These are phyloP conservation scores for Gortyna flavago DNA, from an alignment of 2,888 invertebrate genomes.

Conservation along the genomic window DNA sequence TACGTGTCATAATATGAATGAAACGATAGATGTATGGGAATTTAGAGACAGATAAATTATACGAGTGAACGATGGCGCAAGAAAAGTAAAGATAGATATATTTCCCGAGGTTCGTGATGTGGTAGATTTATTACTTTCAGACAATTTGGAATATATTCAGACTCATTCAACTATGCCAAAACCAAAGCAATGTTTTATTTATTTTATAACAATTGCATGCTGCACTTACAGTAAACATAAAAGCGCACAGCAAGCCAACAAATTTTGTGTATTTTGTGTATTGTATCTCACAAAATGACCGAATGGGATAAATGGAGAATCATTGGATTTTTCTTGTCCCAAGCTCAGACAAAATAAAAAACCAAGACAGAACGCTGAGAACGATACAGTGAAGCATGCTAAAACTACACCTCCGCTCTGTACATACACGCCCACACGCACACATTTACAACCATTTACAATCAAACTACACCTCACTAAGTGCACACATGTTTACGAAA, in stretches of 20 bases:
- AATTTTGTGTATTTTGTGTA: no score
- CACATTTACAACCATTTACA: no score
- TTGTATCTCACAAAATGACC: neutral
- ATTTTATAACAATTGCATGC: no score
- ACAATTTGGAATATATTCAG: slow-evolving; percentile 10
- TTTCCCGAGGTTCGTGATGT: slow-evolving; percentile 7
- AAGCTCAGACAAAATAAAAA: no score
- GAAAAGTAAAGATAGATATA: slow-evolving; percentile 14
- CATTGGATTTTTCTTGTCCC: slow-evolving; percentile 26
- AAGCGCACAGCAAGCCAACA: no score
- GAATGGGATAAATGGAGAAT: slow-evolving; percentile 22
- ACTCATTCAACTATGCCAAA: slow-evolving; percentile 9
- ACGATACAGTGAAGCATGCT: no score
- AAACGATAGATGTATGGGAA: slow-evolving; percentile 16
- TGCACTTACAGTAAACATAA: no score
- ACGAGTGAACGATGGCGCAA: neutral
- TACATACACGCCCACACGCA: no score
- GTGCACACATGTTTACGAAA: no score
- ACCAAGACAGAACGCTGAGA: no score
- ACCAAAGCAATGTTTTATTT: neutral
- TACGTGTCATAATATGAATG: slow-evolving; percentile 19
- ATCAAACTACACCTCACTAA: no score
- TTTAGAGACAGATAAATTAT: slow-evolving; percentile 1
- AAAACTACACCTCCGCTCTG: no score
- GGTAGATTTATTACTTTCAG: slow-evolving; percentile 18